Base-by-base conservation (phyloP, 2,113 vertebrate species). In the Seriola dumerili region DNA sequence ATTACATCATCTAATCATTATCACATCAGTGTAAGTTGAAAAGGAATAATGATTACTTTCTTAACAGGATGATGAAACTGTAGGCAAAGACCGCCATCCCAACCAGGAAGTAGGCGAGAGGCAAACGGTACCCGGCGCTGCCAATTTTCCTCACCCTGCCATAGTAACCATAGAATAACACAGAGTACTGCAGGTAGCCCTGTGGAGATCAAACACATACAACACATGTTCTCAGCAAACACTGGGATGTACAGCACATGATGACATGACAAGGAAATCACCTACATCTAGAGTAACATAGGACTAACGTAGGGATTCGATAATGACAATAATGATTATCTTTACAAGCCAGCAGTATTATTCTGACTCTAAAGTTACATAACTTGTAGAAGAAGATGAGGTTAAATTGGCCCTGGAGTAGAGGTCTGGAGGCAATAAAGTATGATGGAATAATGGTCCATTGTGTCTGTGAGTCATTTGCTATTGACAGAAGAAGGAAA, bases 21-120 rank as follows among this genome's bases (percentile, higher is more conserved):
- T 72, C 3, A 11, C 16, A 54, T 57, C 16, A 57, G 23, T 12
- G 38, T 40, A n/a, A 25, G 21, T 54, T 54, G 13, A 69, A 54
- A 42, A 13, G 78, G 9, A 38, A 4, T 50, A 36, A 68, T 76
- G 25, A 78, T 94, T 97, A 99, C 98, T 97, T 99, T 93, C 96
- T 97, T 34, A 99, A 88, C n/a, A 99, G 96, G 74, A 97, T 96
- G 95, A 99, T 96, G 96, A 99, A 99, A 90, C 98, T 99, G 95
- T 97, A 99, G 44, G 97, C 98, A 79, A 99, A 99, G 66, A 99
- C 97, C 0, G 97, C 97, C 97, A 99, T 98, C 68, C 98, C 98
- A 65, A 99, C 98, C 82, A 99, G 95, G 93, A 99, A 99, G 83
- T 99, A 99, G 0, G 98, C 98, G 48, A 99, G 94, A 0, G 98